Base-by-base conservation (phyloP, 2,797 vertebrate genomes). In the Enteromius mattozi region DNA sequence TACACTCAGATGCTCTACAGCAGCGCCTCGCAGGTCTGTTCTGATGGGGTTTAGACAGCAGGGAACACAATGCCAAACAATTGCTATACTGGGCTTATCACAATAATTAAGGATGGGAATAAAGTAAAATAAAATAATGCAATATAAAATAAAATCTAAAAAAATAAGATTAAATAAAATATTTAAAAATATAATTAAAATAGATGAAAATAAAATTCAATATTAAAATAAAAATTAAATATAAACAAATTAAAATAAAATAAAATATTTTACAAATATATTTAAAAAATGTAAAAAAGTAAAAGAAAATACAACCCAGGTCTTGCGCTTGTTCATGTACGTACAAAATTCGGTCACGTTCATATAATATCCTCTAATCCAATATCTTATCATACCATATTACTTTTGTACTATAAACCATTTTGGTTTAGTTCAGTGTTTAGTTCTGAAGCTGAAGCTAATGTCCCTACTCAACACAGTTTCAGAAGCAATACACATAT, bases 1-100 rank as follows among this genome's bases (percentile, higher is more conserved):
- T 79, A 17, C 27, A n/a, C 59, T 78, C 93, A 96, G 97, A 97
- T 98, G 68, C 45, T 97, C 97, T 35, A 35, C 63, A 19, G 63
- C 92, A 93, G 91, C 91, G 82, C 89, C 94, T 92, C 95, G 12
- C 66, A 14, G 37, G 47, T 30, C 71, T 51, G 8, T 33, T 21
- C 45, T 74, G 71, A 51, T 6, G 5, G 71, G 27, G 16, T 33
- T 30, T 19, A 17, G 6, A 35, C 30, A n/a, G 47, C 30, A 33
- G 63, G 30, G 30, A 65, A 19, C 16, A 19, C 30, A 35, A 19
- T 17, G 30, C 30, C 7, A 66, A 4, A 56, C 66, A 19, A 66
- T 19, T 33, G 30, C 63, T 65, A 14, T 4, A 51, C 13, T 33
- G 33, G 63, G 63, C 6, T 4, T 37, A 8, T n/a, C 12, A 8